Evolutionary conservation across 1,140 invertebrate genomes (phyloP).

Genomic region (Drosophila hydei): DNA sequence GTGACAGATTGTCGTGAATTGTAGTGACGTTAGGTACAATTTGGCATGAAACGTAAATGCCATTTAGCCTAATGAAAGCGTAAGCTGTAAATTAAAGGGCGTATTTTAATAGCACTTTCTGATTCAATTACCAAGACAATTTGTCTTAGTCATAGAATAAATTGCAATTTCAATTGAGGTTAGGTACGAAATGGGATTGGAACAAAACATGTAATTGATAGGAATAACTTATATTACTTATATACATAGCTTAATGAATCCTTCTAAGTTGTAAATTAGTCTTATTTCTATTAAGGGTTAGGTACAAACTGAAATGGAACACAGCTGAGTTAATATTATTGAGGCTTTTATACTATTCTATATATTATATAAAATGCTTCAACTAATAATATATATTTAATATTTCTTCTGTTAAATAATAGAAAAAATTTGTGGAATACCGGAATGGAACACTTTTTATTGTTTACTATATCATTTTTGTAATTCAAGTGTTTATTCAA

Average conservation of each 20-base stretch:
- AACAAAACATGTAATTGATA: neutral
- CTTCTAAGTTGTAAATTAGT: too few relatives aligned
- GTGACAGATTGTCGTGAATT: too few relatives aligned
- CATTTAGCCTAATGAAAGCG: neutral
- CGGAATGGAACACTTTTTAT: neutral
- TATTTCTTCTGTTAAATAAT: too few relatives aligned
- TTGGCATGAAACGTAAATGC: conserved; percentile 16
- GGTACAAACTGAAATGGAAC: neutral
- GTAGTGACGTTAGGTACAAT: conserved; percentile 30
- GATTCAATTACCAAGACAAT: neutral
- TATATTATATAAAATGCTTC: too few relatives aligned
- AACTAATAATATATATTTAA: too few relatives aligned
- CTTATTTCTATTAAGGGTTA: neutral
- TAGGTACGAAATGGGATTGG: neutral
- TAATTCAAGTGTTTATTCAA: neutral
- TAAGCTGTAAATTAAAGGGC: neutral
- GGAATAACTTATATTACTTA: too few relatives aligned
- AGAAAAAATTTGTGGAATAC: too few relatives aligned
- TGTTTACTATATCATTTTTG: neutral
- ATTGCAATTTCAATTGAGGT: neutral
- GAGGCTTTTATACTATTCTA: too few relatives aligned
- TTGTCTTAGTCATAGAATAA: neutral
- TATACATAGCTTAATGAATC: too few relatives aligned
- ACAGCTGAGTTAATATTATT: too few relatives aligned
- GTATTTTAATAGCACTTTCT: neutral